Evolutionary conservation across 2,113 vertebrate species (phyloP).

Genomic region (Mus musculus): DNA sequence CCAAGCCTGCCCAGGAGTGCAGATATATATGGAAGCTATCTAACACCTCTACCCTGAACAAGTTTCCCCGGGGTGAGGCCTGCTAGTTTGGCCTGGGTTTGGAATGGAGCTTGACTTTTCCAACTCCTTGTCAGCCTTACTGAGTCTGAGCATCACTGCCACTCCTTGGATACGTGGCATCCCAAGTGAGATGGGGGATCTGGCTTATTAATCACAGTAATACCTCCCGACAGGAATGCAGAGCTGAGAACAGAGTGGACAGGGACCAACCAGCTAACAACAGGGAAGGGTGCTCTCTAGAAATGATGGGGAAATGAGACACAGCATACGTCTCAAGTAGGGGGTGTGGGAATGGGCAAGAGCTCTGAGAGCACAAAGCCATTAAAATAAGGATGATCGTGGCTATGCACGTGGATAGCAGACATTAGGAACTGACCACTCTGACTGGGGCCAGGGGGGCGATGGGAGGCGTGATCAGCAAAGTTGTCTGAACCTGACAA

Average conservation of each 20-base stretch:
- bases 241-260: background rate
- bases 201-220: background rate
- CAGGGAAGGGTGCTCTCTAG: background rate
- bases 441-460: fast-evolving
- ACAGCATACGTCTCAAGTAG: too few species aligned
- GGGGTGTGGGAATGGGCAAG: background rate
- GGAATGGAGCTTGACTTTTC: background rate
- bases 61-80: background rate
- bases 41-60: background rate
- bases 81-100: background rate
- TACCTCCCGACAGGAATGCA: background rate
- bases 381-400: background rate
- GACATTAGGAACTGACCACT: background rate
- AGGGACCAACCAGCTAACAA: background rate
- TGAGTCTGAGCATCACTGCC: background rate
- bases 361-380: background rate
- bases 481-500: background rate
- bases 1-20: background rate
- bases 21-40: background rate
- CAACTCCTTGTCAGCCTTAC: background rate
- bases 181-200: background rate
- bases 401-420: background rate
- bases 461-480: background rate
- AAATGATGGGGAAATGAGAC: background rate
- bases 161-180: too few species aligned